Percentiles rank a stretch among this genome's conserved stretches.
Conservation (phyloP, 2,113 vertebrate genomes). For the Sturnus vulgaris region DNA sequence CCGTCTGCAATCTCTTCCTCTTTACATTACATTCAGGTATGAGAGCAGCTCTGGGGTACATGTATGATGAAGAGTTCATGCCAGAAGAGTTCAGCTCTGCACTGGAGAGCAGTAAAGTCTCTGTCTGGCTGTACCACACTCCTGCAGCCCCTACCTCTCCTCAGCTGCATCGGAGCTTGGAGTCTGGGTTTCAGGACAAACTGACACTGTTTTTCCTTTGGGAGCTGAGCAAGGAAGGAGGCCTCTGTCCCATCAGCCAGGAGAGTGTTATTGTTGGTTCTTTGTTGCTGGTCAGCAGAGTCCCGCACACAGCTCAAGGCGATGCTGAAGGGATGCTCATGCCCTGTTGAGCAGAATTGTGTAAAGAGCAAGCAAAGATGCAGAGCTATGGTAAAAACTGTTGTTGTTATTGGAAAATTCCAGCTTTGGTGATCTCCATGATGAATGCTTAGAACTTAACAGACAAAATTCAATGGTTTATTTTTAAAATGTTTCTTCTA, state of each 20-base stretch:
- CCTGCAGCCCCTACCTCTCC: conserved; percentile 55
- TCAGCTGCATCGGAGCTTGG: conserved; percentile 35
- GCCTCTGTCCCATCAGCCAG: conserved; percentile 36
- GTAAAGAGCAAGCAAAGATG: not conserved
- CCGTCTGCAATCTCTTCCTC: not conserved
- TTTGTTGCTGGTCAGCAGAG: conserved; percentile 44
- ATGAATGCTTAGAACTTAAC: not conserved
- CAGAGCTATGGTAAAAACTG: not conserved
- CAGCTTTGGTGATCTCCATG: not conserved
- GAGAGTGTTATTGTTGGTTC: conserved; percentile 39
- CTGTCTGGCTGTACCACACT: not conserved
- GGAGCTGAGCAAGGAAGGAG: conserved; percentile 53
- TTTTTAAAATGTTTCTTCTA: not conserved
- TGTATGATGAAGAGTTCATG: too few relatives aligned
- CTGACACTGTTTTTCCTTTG: conserved; percentile 65
- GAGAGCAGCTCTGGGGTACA: not conserved
- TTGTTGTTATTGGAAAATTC: not conserved
- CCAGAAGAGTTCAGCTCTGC: not conserved
- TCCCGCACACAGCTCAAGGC: conserved; percentile 59
- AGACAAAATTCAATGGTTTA: not conserved
- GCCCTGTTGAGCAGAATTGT: conserved; percentile 62
- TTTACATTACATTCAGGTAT: not conserved
- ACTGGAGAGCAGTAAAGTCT: not conserved
- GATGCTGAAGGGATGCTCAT: conserved; percentile 76
- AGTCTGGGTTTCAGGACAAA: conserved; percentile 73